Conservation (phyloP, 2,888 invertebrate species). For the Monopis laevigella region DNA sequence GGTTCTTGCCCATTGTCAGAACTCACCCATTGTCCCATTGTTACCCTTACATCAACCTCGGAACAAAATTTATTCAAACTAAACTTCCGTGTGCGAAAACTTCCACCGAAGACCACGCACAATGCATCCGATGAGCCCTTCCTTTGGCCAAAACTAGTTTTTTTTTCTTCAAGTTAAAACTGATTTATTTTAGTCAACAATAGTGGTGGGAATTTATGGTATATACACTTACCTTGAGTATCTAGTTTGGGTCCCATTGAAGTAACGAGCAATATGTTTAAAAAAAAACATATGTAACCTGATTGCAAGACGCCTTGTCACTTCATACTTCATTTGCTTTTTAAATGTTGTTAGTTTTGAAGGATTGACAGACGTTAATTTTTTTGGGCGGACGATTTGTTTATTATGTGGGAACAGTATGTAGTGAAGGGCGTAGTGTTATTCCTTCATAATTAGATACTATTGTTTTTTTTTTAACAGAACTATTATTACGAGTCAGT, state of each 20-base stretch:
- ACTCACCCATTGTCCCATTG: slow-evolving; percentile 40
- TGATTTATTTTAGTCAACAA: slow-evolving; percentile 64
- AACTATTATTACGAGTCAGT: too few relatives aligned
- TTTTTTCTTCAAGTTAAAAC: slow-evolving; percentile 48
- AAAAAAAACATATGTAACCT: slow-evolving; percentile 6
- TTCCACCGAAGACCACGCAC: slow-evolving; percentile 28
- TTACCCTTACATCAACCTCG: slow-evolving; percentile 26
- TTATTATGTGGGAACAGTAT: slow-evolving; percentile 8
- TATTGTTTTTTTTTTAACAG: too few relatives aligned
- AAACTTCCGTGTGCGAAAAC: slow-evolving; percentile 60
- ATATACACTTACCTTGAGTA: slow-evolving; percentile 5
- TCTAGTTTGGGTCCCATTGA: slow-evolving; percentile 6
- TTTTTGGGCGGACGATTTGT: slow-evolving; percentile 4
- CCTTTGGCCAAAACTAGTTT: slow-evolving; percentile 47
- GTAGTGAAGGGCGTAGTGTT: too few relatives aligned
- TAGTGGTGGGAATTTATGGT: slow-evolving; percentile 48
- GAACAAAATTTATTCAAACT: slow-evolving; percentile 26
- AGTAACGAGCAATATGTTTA: slow-evolving; percentile 4
- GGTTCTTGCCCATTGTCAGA: slow-evolving; percentile 46
- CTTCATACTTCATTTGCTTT: slow-evolving; percentile 3
- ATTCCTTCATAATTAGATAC: too few relatives aligned
- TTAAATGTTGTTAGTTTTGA: slow-evolving; percentile 8
- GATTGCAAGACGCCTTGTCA: neutral
- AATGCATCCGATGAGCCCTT: slow-evolving; percentile 37
- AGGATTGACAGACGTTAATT: slow-evolving; percentile 9